Evolutionary conservation across 2,113 vertebrate species (phyloP), one percentile per base, ranked within the genome.

Genomic region (Hydropotes inermis): DNA sequence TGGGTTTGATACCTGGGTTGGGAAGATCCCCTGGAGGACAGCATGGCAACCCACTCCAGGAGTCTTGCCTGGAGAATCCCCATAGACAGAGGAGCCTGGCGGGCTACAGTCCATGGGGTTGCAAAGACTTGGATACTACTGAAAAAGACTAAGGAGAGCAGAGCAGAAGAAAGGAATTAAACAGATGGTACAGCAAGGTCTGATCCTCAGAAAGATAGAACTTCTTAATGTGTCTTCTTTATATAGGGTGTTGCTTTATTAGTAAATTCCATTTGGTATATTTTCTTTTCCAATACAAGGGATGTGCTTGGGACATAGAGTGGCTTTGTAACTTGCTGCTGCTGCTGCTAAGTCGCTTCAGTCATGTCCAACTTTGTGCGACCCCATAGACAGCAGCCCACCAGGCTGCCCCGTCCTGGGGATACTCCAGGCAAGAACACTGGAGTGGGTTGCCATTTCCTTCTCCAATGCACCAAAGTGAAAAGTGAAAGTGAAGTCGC

Each of bases 171-270:
- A 89, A 85, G 28, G 5, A 87, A 87, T 70, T 36, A 9, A 79
- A n/a, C 43, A 36, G 21, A 12, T 58, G 27, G 50, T 16, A 60
- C 45, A 88, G 23, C 27, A 43, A 78, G 60, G 3, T 85, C 39
- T 81, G 78, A 74, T 43, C 36, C 30, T 67, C 45, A 58, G 58
- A 28, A 86, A 94, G 30, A 70, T 0, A 87, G 89, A 87, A 89
- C 30, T 70, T 92, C 60, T 90, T 33, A 87, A 47, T 52, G 19
- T 50, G 27, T 79, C 88, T 89, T 87, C 45, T 87, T 74, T 87
- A 45, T 43, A 9, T 47, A 89, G 43, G 1, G 8, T 61, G 8
- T 17, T 45, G 25, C 58, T 93, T 81, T 88, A 70, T 25, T 89
- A 74, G 36, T 57, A 54, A 64, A n/a, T 89, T 57, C 55, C 74